Conservation (phyloP, 2,113 vertebrate species). For the Notarius lentiginosus region DNA sequence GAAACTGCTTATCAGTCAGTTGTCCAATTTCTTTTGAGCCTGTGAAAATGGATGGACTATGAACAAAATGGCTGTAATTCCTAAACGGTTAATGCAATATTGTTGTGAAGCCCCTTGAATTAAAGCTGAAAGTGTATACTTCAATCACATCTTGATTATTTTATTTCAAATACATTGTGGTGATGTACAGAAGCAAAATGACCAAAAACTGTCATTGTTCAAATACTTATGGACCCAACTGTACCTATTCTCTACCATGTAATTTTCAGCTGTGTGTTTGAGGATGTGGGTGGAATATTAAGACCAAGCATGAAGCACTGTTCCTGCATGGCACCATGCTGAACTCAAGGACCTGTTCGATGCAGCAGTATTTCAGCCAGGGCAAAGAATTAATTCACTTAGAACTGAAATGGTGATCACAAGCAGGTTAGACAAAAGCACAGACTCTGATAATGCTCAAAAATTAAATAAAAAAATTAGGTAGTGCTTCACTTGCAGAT, state of each 20-base stretch:
- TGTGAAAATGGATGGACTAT: too few relatives aligned
- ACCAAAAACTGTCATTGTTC: too few relatives aligned
- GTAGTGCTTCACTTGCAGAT: slow-evolving; percentile 4
- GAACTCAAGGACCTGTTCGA: slow-evolving; percentile 42
- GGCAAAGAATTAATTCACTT: slow-evolving; percentile 46
- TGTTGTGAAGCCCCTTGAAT: too few relatives aligned
- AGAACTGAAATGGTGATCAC: slow-evolving; percentile 56
- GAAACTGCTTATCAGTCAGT: too few relatives aligned
- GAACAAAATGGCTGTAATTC: too few relatives aligned
- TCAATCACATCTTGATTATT: too few relatives aligned
- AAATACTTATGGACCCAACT: too few relatives aligned
- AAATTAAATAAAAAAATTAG: slow-evolving; percentile 31
- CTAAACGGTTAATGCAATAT: too few relatives aligned
- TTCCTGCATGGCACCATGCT: slow-evolving; percentile 9
- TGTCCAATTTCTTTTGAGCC: too few relatives aligned
- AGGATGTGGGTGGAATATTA: slow-evolving; percentile 50
- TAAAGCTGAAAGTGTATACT: too few relatives aligned
- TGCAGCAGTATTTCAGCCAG: slow-evolving; percentile 59
- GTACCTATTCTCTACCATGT: slow-evolving; percentile 47
- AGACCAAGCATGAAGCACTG: slow-evolving; percentile 25
- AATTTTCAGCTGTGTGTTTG: slow-evolving; percentile 54
- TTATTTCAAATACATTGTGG: too few relatives aligned
- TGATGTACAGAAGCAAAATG: too few relatives aligned
- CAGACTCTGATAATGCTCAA: slow-evolving; percentile 36
- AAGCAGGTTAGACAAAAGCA: slow-evolving; percentile 62